Percentiles rank a stretch among this genome's conserved stretches.
These are phyloP conservation scores for Ashinkailepas kermadecensis DNA, from an alignment of 2,888 invertebrate genomes.

Conservation along the genomic window DNA sequence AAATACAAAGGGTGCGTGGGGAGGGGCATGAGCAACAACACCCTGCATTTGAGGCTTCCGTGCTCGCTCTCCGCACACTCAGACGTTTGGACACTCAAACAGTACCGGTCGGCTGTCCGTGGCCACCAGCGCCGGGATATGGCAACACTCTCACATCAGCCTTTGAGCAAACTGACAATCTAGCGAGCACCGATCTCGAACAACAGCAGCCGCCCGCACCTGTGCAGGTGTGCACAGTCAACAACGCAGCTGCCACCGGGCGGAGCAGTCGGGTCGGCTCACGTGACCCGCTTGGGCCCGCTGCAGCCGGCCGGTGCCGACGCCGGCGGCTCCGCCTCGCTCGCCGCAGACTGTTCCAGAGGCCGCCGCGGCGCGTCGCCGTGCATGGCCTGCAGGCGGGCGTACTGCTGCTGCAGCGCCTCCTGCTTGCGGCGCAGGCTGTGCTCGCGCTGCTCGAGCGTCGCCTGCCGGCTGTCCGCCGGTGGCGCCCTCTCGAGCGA, in stretches of 20 bases:
- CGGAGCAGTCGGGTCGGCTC: no score
- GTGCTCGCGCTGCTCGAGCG: slow-evolving; percentile 75
- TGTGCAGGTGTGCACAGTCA: no score
- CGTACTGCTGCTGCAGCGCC: slow-evolving; percentile 84
- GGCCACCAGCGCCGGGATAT: background rate
- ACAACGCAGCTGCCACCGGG: no score
- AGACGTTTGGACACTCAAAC: no score
- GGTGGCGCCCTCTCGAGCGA: background rate
- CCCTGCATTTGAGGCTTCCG: background rate
- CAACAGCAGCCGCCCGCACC: no score
- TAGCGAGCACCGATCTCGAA: background rate
- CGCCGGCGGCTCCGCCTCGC: background rate
- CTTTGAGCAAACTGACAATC: background rate
- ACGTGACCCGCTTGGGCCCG: no score
- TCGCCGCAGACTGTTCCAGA: background rate
- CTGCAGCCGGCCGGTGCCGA: background rate
- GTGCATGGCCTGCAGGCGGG: slow-evolving; percentile 78
- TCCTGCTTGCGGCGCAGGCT: slow-evolving; percentile 78
- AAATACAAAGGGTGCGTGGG: background rate
- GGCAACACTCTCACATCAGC: background rate
- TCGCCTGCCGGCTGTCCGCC: slow-evolving; percentile 36
- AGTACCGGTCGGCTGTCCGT: no score
- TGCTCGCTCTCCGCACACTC: no score
- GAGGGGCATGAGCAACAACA: slow-evolving; percentile 3
- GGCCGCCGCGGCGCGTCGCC: slow-evolving; percentile 35